Evolutionary conservation across 2,113 vertebrate species (phyloP).

Genomic region (Trichomycterus rosablanca): DNA sequence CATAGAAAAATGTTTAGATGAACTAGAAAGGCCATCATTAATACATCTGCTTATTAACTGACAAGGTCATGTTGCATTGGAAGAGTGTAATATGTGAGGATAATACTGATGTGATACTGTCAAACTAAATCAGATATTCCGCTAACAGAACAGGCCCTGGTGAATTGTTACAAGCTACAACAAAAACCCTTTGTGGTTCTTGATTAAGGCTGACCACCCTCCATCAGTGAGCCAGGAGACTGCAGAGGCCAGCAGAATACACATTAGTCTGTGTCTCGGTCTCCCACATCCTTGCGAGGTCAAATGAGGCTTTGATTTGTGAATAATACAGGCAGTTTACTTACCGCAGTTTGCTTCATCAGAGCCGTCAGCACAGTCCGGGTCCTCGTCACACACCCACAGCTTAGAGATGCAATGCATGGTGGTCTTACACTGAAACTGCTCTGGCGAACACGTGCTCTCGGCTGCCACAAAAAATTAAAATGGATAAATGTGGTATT

Average conservation of each 20-base stretch:
- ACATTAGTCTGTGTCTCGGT: conserved; percentile 47
- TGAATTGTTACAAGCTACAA: conserved; percentile 42
- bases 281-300: conserved; percentile 21
- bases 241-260: conserved; percentile 34
- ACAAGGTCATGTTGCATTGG: no score
- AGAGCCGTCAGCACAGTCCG: conserved; percentile 93
- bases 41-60: no score
- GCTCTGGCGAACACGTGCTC: conserved; percentile 95
- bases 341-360: conserved; percentile 96
- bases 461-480: conserved; percentile 84
- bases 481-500: no score
- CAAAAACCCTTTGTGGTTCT: conserved; percentile 34
- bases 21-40: conserved; percentile 5
- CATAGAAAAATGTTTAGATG: neutral
- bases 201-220: conserved; percentile 43
- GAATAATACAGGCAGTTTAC: conserved; percentile 54
- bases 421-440: conserved; percentile 95
- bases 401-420: conserved; percentile 97
- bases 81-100: conserved; percentile 37
- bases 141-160: conserved; percentile 33
- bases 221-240: conserved; percentile 33
- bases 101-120: conserved; percentile 29
- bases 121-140: conserved; percentile 37
- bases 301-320: conserved; percentile 44
- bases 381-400: conserved; percentile 97